Evolutionary conservation across 1,140 invertebrate genomes (phyloP).

Genomic region (Lanistes nyassanus): DNA sequence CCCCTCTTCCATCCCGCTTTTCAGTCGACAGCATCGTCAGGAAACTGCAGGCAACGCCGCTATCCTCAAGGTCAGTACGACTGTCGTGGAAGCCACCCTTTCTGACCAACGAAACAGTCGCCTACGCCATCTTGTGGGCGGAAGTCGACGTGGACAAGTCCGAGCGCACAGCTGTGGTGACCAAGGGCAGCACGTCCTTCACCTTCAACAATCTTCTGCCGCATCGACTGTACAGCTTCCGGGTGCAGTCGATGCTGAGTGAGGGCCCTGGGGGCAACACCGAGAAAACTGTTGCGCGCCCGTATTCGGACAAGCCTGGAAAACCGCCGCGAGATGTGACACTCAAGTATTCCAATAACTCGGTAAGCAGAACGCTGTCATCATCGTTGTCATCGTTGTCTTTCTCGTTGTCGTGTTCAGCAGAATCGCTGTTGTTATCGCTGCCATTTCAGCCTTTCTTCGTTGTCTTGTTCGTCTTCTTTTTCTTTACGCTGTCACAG

Average conservation of each 20-base stretch:
- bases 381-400: no score
- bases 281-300: slow-evolving; percentile 8
- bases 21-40: slow-evolving; percentile 18
- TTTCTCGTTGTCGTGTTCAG: no score
- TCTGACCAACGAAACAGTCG: slow-evolving; percentile 21
- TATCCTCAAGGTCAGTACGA: slow-evolving; percentile 20
- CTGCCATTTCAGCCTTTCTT: no score
- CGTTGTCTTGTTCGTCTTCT: neutral
- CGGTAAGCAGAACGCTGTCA: slow-evolving; percentile 1
- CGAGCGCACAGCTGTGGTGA: slow-evolving; percentile 15
- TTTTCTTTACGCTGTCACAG: no score
- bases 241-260: slow-evolving; percentile 21
- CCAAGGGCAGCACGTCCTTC: slow-evolving; percentile 14
- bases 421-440: no score
- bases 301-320: slow-evolving; percentile 21
- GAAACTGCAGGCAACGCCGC: slow-evolving; percentile 21
- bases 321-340: slow-evolving; percentile 25
- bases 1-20: no score
- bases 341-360: slow-evolving; percentile 5
- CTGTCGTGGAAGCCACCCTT: slow-evolving; percentile 30
- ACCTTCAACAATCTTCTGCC: slow-evolving; percentile 22
- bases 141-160: slow-evolving; percentile 11
- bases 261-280: slow-evolving; percentile 10
- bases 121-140: slow-evolving; percentile 28
- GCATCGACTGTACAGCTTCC: slow-evolving; percentile 30